These are phyloP conservation scores for Luperina testacea DNA, from an alignment of 2,888 invertebrate genomes.

Conservation along the genomic window DNA sequence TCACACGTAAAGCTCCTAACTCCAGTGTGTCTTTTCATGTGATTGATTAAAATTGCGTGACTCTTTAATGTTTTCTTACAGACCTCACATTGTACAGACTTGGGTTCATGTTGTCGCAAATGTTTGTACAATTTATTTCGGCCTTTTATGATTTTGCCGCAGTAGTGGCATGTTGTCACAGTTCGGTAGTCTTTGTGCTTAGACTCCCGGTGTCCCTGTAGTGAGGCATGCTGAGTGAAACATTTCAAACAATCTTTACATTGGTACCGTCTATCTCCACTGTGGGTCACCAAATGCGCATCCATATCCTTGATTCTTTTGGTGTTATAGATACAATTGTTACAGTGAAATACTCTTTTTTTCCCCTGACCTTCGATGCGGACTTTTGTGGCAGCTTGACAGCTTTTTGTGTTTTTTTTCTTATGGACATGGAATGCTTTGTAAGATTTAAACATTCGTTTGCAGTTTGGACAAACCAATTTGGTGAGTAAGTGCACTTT, in stretches of 20 bases:
- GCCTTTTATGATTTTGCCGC: constrained; percentile 80
- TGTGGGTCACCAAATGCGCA: constrained; percentile 76
- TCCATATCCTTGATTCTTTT: constrained; percentile 76
- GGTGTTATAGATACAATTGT: constrained; percentile 77
- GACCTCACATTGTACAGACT: constrained; percentile 53
- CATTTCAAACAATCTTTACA: constrained; percentile 77
- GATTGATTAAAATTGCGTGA: constrained; percentile 66
- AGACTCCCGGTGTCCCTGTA: constrained; percentile 77
- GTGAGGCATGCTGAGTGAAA: constrained; percentile 78
- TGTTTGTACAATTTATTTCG: constrained; percentile 77
- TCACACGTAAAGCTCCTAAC: constrained; percentile 80
- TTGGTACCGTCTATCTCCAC: constrained; percentile 76
- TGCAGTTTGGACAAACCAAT: constrained; percentile 69
- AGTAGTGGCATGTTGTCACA: constrained; percentile 79
- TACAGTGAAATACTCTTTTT: constrained; percentile 68
- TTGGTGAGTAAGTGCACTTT: constrained; percentile 65
- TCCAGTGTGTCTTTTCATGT: constrained; percentile 80
- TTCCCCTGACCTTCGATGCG: constrained; percentile 76
- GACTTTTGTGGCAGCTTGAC: constrained; percentile 66
- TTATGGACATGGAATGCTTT: constrained; percentile 73
- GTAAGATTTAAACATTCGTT: constrained; percentile 73
- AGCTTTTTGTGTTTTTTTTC: constrained; percentile 66
- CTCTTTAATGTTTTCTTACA: constrained; percentile 72
- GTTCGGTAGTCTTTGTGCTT: constrained; percentile 73
- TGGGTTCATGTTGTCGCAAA: constrained; percentile 70